phyloP scores from a whole-genome alignment of 2,113 vertebrate species.

The Nothobranchius kuhntae region DNA sequence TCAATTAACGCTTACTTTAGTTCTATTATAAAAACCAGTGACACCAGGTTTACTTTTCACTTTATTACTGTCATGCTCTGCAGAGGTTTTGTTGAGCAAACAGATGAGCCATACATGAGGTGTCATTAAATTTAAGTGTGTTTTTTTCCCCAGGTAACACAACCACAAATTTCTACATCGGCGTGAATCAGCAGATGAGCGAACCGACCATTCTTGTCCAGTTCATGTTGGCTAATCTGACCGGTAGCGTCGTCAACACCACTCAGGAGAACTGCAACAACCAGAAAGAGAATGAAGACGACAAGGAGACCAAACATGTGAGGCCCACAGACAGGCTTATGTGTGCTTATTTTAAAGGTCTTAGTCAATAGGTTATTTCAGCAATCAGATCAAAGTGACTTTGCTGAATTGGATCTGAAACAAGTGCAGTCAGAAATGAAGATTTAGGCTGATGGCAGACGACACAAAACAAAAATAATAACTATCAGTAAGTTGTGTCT shows the following conservation, averaged over 20 bases:
- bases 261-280: constrained; percentile 83
- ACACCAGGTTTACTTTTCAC: too few relatives aligned
- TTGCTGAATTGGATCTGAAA: too few relatives aligned
- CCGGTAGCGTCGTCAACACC: constrained; percentile 76
- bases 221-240: constrained; percentile 88
- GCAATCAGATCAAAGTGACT: too few relatives aligned
- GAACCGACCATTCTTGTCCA: constrained; percentile 80
- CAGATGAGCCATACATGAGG: not conserved
- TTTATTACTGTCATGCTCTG: too few relatives aligned
- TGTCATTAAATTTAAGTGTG: not conserved
- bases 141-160: constrained; percentile 67
- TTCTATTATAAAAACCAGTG: too few relatives aligned
- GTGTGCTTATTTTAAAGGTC: not conserved
- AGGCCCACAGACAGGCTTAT: constrained; percentile 3
- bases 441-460: too few relatives aligned
- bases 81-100: too few relatives aligned
- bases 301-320: constrained; percentile 81
- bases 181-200: constrained; percentile 68
- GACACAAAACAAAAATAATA: too few relatives aligned
- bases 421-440: too few relatives aligned
- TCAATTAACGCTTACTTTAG: too few relatives aligned
- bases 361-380: too few relatives aligned
- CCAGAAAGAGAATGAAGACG: constrained; percentile 72
- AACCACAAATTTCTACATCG: constrained; percentile 87
- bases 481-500: too few relatives aligned